phyloP scores from a whole-genome alignment of 2,888 invertebrate species.

The Pseudococcus viburni region DNA sequence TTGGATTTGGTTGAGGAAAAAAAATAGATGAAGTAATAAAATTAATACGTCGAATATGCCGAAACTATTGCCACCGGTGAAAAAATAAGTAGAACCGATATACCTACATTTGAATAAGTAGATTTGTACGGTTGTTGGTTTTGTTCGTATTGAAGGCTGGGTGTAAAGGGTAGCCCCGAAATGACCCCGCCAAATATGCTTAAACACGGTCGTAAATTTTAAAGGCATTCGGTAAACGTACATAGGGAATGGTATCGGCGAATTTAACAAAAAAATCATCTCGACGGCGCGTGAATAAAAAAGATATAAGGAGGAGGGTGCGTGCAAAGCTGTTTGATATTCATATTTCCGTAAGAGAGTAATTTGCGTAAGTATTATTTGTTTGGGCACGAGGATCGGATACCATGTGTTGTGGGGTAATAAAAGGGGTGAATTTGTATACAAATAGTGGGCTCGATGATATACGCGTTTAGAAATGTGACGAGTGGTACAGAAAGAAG shows the following conservation, averaged over 20 bases:
- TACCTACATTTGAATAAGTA: too few relatives aligned
- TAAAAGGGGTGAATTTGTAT: neutral
- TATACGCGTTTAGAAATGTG: too few relatives aligned
- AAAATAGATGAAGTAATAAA: too few relatives aligned
- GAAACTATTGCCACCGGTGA: too few relatives aligned
- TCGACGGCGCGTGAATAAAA: neutral
- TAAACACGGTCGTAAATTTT: conserved; percentile 19
- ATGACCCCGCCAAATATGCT: conserved; percentile 8
- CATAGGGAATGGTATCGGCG: neutral
- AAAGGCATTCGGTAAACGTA: neutral
- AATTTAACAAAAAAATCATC: neutral
- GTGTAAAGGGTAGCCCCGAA: neutral
- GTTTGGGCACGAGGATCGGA: neutral
- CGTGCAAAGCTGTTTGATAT: neutral
- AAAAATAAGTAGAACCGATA: too few relatives aligned
- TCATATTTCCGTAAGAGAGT: too few relatives aligned
- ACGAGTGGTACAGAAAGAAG: too few relatives aligned
- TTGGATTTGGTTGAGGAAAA: too few relatives aligned
- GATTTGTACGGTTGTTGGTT: neutral
- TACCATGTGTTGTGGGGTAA: neutral
- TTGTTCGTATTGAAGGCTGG: too few relatives aligned
- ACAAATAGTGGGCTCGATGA: neutral
- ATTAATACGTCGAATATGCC: too few relatives aligned
- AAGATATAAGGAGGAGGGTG: neutral
- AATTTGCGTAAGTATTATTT: neutral